phyloP scores from a whole-genome alignment of 2,888 invertebrate genomes.

The Netelia virgata region DNA sequence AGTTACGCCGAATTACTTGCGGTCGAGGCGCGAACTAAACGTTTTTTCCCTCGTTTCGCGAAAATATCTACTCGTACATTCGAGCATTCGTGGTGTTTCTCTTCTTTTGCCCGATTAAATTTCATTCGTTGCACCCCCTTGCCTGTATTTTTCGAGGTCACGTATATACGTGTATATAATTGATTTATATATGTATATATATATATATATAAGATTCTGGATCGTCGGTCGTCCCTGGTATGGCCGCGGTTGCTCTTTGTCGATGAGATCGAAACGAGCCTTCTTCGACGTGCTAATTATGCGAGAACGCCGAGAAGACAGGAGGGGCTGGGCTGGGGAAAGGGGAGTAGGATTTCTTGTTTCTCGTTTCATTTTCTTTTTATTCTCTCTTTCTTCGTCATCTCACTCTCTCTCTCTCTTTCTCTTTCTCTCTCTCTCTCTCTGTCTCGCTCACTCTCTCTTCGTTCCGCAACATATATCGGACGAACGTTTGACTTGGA shows the following conservation, averaged over 20 bases:
- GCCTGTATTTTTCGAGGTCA: constrained; percentile 4
- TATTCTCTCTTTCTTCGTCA: constrained; percentile 33
- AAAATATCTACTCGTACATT: constrained; percentile 58
- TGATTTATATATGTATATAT: too few species aligned
- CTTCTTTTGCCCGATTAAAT: constrained; percentile 78
- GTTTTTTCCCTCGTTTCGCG: too few species aligned
- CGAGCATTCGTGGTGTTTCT: constrained; percentile 63
- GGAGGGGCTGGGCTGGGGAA: not conserved
- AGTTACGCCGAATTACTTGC: constrained; percentile 26
- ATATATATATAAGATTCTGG: not conserved
- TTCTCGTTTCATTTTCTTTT: constrained; percentile 35
- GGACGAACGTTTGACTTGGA: constrained; percentile 79
- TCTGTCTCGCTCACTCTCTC: constrained; percentile 61
- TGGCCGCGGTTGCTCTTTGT: constrained; percentile 18
- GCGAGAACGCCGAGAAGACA: constrained; percentile 65
- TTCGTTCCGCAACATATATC: constrained; percentile 55
- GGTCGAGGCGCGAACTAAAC: constrained; percentile 44
- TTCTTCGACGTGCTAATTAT: constrained; percentile 76
- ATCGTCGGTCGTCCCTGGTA: not conserved
- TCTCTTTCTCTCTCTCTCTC: constrained; percentile 33
- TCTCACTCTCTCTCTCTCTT: constrained; percentile 59
- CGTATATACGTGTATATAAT: too few species aligned
- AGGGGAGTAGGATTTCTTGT: constrained; percentile 26
- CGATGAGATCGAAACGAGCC: constrained; percentile 56
- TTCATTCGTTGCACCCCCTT: constrained; percentile 77